Base-by-base conservation (phyloP, 2,797 vertebrate species). In the Pseudochaenichthys georgianus region DNA sequence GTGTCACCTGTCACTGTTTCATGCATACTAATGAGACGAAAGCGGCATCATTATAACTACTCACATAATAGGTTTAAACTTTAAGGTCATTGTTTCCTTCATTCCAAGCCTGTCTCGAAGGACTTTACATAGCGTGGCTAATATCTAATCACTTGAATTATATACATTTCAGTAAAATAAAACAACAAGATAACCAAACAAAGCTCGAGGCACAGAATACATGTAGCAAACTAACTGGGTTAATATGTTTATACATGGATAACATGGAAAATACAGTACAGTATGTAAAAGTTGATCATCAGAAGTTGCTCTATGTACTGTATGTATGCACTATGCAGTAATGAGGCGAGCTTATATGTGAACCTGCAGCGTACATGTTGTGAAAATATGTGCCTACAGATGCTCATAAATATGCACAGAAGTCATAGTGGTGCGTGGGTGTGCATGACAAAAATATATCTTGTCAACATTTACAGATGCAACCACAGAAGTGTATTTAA, bases 351-450 rank as follows among this genome's bases (percentile, higher is more conserved):
- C 63, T 57, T 46, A 43, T 21, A 17, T 13, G 17, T 77, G 9
- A 63, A 51, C 58, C 19, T 52, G 21, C 41, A 15, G 11, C 9
- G 28, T 3, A 1, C n/a, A 48, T 52, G 50, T 41, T 46, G 31
- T 57, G 23, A 62, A 68, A 71, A 64, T n/a, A 34, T 67, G 9
- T 31, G 12, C 45, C 42, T 50, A 21, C 66, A 70, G 78, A 73
- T 75, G 75, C 48, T 67, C 66, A 81, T 80, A 72, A 61, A 78
- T 75, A 78, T 82, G 53, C 28, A 78, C 41, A 55, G 46, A 54
- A 23, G 63, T 6, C 6, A 17, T 8, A 48, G 43, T 42, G 34
- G 45, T 38, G 55, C 5, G 53, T 73, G 50, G 58, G 48, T 16
- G 47, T 66, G 58, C 38, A 47, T 59, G 50, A 38, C 60, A 65